Conservation (phyloP, 1,140 invertebrate genomes). For the Ylistrum balloti region DNA sequence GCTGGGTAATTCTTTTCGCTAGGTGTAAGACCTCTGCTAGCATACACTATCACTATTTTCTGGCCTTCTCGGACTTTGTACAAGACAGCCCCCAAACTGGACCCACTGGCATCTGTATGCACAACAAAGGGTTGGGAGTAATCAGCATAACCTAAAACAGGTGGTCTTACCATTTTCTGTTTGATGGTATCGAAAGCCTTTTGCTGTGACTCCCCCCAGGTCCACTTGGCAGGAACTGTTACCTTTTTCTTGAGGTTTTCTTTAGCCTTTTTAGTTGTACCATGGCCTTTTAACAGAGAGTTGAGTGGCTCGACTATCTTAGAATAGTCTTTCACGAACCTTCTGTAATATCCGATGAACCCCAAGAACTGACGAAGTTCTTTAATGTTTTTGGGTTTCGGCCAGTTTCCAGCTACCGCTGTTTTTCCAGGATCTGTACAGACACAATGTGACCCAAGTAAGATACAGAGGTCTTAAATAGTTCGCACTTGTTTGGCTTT, state of each 20-base stretch:
- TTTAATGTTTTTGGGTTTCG: constrained; percentile 69
- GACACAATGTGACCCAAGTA: constrained; percentile 72
- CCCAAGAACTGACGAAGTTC: constrained; percentile 73
- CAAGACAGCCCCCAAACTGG: constrained; percentile 71
- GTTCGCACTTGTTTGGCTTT: constrained; percentile 72
- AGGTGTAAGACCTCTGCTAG: constrained; percentile 51
- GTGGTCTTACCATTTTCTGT: constrained; percentile 27
- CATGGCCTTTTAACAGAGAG: constrained; percentile 56
- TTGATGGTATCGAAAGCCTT: constrained; percentile 56
- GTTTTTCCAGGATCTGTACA: constrained; percentile 71
- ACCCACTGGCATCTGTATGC: constrained; percentile 65
- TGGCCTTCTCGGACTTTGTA: constrained; percentile 64
- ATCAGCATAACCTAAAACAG: constrained; percentile 60
- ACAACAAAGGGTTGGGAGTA: constrained; percentile 57
- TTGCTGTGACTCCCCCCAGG: constrained; percentile 53
- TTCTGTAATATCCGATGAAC: constrained; percentile 57
- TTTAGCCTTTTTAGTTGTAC: too few relatives aligned
- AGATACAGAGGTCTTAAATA: constrained; percentile 72
- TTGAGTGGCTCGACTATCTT: constrained; percentile 67
- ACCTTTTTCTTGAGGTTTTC: too few relatives aligned
- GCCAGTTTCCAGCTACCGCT: constrained; percentile 68
- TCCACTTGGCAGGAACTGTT: background rate
- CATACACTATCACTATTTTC: constrained; percentile 64
- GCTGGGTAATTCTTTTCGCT: constrained; percentile 58
- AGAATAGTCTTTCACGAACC: constrained; percentile 71